Percentiles rank a stretch among this genome's conserved stretches.
Conservation (phyloP, 2,888 invertebrate genomes). For the Cryptophagus acutangulus region DNA sequence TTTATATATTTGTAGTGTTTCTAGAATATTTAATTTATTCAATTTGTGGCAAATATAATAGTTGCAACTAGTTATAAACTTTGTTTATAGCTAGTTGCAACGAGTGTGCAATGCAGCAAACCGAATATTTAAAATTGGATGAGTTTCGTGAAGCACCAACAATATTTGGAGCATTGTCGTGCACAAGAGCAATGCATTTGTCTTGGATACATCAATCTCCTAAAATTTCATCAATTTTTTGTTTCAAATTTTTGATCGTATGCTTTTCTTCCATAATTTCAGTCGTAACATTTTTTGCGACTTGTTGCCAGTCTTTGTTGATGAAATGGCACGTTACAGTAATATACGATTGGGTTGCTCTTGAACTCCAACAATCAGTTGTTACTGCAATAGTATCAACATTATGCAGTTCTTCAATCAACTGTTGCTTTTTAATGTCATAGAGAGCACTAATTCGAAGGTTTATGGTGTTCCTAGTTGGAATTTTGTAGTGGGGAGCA, state of each 20-base stretch:
- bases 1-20: too few relatives aligned
- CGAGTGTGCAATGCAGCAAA: slow-evolving; percentile 30
- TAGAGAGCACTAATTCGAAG: neutral
- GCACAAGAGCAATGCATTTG: slow-evolving; percentile 24
- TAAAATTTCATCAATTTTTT: slow-evolving; percentile 20
- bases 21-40: too few relatives aligned
- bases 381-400: slow-evolving; percentile 12
- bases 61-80: too few relatives aligned
- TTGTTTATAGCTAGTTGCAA: slow-evolving; percentile 27
- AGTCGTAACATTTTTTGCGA: slow-evolving; percentile 21
- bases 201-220: slow-evolving; percentile 23
- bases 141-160: slow-evolving; percentile 17
- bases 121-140: slow-evolving; percentile 16
- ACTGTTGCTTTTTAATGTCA: neutral
- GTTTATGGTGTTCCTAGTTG: neutral
- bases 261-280: slow-evolving; percentile 23
- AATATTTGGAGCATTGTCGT: slow-evolving; percentile 32
- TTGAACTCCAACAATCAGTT: slow-evolving; percentile 29
- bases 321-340: slow-evolving; percentile 26
- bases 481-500: neutral
- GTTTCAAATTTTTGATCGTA: slow-evolving; percentile 22
- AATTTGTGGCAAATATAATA: too few relatives aligned
- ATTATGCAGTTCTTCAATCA: neutral
- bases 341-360: slow-evolving; percentile 26
- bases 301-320: slow-evolving; percentile 20